These are phyloP conservation scores for Agrypnus murinus DNA, from an alignment of 2,888 invertebrate species.

Conservation along the genomic window DNA sequence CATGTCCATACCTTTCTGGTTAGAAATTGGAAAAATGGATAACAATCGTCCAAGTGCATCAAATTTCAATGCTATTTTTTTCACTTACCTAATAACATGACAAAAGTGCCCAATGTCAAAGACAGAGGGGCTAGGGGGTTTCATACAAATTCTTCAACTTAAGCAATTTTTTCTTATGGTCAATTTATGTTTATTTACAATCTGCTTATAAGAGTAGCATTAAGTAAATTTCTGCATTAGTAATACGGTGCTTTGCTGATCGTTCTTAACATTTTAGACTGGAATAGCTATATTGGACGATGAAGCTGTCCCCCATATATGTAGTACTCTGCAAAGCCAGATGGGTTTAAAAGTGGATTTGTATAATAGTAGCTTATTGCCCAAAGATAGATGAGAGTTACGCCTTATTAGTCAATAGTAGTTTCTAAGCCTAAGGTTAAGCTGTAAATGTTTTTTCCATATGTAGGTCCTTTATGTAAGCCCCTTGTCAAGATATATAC, in stretches of 20 bases:
- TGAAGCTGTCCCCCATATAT: background rate
- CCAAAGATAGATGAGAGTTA: background rate
- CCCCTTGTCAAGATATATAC: background rate
- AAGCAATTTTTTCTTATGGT: too few species aligned
- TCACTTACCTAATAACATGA: too few species aligned
- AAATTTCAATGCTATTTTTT: too few species aligned
- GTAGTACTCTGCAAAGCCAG: too few species aligned
- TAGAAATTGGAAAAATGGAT: too few species aligned
- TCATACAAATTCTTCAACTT: too few species aligned
- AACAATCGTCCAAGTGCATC: too few species aligned
- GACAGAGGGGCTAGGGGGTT: too few species aligned
- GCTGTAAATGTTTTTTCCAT: constrained; percentile 6
- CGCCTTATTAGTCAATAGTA: background rate
- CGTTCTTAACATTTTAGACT: background rate
- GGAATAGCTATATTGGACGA: background rate
- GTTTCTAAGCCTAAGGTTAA: constrained; percentile 2
- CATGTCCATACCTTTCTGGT: too few species aligned
- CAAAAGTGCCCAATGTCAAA: too few species aligned
- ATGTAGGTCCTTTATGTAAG: constrained; percentile 9
- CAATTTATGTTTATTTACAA: too few species aligned
- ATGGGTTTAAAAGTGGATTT: constrained; percentile 5
- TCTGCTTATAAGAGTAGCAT: too few species aligned
- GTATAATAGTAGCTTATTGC: constrained; percentile 6
- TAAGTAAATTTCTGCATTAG: constrained; percentile 8
- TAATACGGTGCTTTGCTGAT: constrained; percentile 14